Evolutionary conservation across 2,888 invertebrate species (phyloP).

Genomic region (Serripes groenlandicus): DNA sequence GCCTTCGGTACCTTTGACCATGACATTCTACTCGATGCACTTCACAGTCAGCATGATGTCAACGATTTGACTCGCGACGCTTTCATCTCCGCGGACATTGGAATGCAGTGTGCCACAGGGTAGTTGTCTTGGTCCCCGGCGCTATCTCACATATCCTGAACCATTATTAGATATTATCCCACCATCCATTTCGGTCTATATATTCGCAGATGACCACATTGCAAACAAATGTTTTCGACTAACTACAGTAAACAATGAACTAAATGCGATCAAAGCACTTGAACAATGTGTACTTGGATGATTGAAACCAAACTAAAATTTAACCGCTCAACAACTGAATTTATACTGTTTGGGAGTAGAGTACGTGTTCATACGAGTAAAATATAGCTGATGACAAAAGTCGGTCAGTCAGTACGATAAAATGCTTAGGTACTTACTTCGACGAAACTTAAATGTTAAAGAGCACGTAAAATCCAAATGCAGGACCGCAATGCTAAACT

Average conservation of each 20-base stretch:
- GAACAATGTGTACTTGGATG: background rate
- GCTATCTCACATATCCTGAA: slow-evolving; percentile 4
- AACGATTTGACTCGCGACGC: background rate
- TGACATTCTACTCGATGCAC: background rate
- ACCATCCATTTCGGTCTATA: too few species aligned
- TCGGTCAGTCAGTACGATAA: too few species aligned
- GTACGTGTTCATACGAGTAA: background rate
- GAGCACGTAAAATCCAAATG: slow-evolving; percentile 12
- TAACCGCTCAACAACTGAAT: background rate
- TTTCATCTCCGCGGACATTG: background rate
- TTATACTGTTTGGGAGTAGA: background rate
- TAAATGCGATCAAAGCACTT: background rate
- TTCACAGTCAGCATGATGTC: background rate
- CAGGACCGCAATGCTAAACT: slow-evolving; percentile 11
- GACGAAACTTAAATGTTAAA: slow-evolving; percentile 8
- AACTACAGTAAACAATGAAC: background rate
- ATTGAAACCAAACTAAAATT: slow-evolving; percentile 5
- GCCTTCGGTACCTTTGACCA: slow-evolving; percentile 10
- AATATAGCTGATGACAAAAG: background rate
- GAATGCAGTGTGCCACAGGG: slow-evolving; percentile 4
- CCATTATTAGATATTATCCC: too few species aligned
- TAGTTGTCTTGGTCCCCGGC: slow-evolving; percentile 5
- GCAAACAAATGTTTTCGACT: background rate
- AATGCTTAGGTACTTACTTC: slow-evolving; percentile 7
- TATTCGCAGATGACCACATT: too few species aligned